Evolutionary conservation across 1,140 invertebrate genomes (phyloP), one percentile per base, ranked within the genome.

Genomic region (Pogonus chalceus): DNA sequence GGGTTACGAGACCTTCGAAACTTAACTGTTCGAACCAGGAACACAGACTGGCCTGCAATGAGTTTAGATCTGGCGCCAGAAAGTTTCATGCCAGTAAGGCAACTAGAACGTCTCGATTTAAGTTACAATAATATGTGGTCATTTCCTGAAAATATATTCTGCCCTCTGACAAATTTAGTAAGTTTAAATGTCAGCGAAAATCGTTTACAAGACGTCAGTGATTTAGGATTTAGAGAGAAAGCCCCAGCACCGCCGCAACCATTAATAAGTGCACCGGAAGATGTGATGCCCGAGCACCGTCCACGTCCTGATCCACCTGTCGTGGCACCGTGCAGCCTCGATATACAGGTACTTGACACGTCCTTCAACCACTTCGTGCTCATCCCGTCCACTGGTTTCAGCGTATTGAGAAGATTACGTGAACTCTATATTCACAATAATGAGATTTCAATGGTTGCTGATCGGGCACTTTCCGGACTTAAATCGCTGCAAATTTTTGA

Each of bases 81-180:
- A 52, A 85, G 82, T 54, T 92, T 89, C 67, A 71, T 74, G 20
- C 78, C 79, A 37, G 79, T 84, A 37, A 73, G 80, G 55, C 81
- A 87, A 64, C 72, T 90, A 62, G 86, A 91, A 71, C 79, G 84
- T 56, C 75, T 95, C 49, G 91, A 95, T 69, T 70, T 96, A 23
- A 90, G 88, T 62, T 83, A 80, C 60, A 93, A 93, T 67, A 91
- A 91, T 65, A 87, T 95, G 58, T 89, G 86, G 83, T 84, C 86
- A 16, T 81, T 95, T 64, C 89, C 90, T 1, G 84, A 87, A 59
- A 84, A 84, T 55, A 73, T 90, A 16, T 92, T 94, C 66, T 94
- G 91, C 66, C 79, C 86, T 0, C 68, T 93, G 51, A 81, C 79
- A 1, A 88, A 85, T 62, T 73, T 92, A 54, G 79, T 88, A 23